phyloP scores from a whole-genome alignment of 2,888 invertebrate species.

The Caenorhabditis sp. region DNA sequence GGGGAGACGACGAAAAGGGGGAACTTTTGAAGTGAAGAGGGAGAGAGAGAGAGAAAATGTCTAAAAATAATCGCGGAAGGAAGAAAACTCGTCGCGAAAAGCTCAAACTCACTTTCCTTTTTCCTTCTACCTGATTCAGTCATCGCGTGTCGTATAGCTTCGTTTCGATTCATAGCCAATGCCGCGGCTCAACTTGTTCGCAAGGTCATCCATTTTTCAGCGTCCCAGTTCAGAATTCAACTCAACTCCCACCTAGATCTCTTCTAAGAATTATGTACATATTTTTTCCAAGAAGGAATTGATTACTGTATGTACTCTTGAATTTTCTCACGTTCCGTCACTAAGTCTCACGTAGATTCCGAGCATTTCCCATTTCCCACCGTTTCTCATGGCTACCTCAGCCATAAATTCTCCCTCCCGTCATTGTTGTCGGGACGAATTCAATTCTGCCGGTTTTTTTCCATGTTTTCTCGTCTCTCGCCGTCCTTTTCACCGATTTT shows the following conservation, averaged over 20 bases:
- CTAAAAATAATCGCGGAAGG: constrained; percentile 47
- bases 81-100: background rate
- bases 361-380: too few species aligned
- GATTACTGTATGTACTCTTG: too few species aligned
- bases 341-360: too few species aligned
- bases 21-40: constrained; percentile 1
- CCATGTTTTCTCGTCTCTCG: background rate
- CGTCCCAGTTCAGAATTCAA: background rate
- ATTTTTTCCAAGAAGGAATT: too few species aligned
- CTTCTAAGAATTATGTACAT: too few species aligned
- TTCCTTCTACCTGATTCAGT: constrained; percentile 1
- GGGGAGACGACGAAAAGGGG: background rate
- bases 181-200: too few species aligned
- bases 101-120: constrained; percentile 3
- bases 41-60: background rate
- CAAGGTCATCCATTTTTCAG: constrained; percentile 8
- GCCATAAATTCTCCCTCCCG: constrained; percentile 11
- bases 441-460: too few species aligned
- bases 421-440: background rate
- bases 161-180: too few species aligned
- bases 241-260: background rate
- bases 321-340: too few species aligned
- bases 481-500: background rate
- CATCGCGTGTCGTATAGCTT: constrained; percentile 12
- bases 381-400: too few species aligned